These are phyloP conservation scores for Chirona hameri DNA, from an alignment of 2,888 invertebrate genomes.

Conservation along the genomic window DNA sequence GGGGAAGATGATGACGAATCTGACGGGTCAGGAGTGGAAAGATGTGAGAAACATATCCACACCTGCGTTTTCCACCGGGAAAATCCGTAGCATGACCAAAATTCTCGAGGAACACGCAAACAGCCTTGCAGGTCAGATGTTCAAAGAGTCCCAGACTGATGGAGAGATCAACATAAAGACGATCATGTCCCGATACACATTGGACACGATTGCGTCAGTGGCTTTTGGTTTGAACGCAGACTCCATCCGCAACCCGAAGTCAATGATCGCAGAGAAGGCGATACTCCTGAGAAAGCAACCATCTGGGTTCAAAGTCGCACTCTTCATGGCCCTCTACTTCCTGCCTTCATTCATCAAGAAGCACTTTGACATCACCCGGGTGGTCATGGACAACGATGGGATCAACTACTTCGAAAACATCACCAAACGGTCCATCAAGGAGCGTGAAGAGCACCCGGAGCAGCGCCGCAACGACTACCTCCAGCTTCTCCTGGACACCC, in stretches of 20 bases:
- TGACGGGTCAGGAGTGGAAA: neutral
- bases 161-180: neutral
- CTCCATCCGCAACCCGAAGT: neutral
- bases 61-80: neutral
- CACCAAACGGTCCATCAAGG: neutral
- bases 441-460: neutral
- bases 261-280: neutral
- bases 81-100: neutral
- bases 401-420: neutral
- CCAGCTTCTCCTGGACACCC: neutral
- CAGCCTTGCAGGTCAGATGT: neutral
- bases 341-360: neutral
- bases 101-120: neutral
- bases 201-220: neutral
- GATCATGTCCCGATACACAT: neutral
- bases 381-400: neutral
- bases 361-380: neutral
- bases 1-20: neutral
- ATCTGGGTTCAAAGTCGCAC: no score
- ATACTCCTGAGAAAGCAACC: neutral
- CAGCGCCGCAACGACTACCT: neutral
- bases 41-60: neutral
- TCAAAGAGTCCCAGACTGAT: neutral
- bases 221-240: neutral
- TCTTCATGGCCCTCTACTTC: neutral